Base-by-base conservation (phyloP, 2,888 invertebrate species). In the Anorthoa munda region DNA sequence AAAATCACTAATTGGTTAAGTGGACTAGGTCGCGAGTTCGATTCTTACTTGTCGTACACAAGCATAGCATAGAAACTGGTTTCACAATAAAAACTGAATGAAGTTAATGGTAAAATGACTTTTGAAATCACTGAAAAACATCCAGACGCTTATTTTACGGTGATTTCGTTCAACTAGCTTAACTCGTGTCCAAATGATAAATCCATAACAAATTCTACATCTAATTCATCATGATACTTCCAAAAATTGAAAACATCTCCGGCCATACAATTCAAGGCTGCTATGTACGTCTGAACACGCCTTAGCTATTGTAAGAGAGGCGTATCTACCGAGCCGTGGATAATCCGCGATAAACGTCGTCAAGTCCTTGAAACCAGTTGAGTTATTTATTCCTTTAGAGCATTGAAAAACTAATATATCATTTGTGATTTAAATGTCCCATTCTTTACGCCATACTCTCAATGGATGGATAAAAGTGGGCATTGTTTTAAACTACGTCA, bases 321-420 rank as follows among this genome's bases (percentile, higher is more conserved):
- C 88, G 88, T 90, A 90, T 89, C 91, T 89, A 90, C 75, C 85
- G 83, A 85, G 81, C 89, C 93, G 89, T 92, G 86, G 87, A 93
- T 93, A 94, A 95, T 94, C 91, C 84, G 88, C 87, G 89, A 92
- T 94, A 92, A 93, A 93, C 92, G 91, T 91, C 90, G 83, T 76
- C 82, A 74, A 72, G 82, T 84, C 91, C 93, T 92, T 93, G 90
- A 89, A 88, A 46, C 31, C 12, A 51, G 48, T 64, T 76, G 88
- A 88, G 82, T 86, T 86, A 87, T 88, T 85, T 83, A 82, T 84
- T 85, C 78, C 85, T 79, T 84, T 81, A 76, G 81, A 85, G 83
- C 51, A 74, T 78, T 74, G 82, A 86, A 83, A 51, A 75, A 69
- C 64, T 74, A 71, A 84, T 87, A 82, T 77, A 81, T 84, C 82